Evolutionary conservation across 2,888 invertebrate genomes (phyloP).

Genomic region (Melanostoma mellinum): DNA sequence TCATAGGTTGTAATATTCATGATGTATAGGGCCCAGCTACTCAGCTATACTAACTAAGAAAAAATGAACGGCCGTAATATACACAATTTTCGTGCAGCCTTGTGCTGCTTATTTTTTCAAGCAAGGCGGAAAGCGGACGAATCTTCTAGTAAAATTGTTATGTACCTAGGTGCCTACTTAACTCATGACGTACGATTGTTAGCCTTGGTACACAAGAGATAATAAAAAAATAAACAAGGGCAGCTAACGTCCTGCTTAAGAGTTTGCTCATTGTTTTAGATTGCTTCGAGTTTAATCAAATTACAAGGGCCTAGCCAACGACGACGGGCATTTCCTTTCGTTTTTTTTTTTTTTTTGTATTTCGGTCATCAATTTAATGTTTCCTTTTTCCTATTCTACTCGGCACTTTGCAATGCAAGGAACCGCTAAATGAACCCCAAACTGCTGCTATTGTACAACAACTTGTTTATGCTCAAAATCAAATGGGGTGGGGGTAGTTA

Average conservation of each 20-base stretch:
- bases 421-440: conserved; percentile 40
- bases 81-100: too few relatives aligned
- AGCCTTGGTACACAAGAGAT: background rate
- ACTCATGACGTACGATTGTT: conserved; percentile 2
- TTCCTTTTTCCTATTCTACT: conserved; percentile 11
- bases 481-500: conserved; percentile 1
- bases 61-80: background rate
- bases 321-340: conserved; percentile 30
- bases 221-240: conserved; percentile 25
- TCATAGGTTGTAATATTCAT: background rate
- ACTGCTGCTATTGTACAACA: conserved; percentile 4
- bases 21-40: conserved; percentile 17
- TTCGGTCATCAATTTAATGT: conserved; percentile 63
- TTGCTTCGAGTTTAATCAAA: conserved; percentile 64
- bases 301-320: conserved; percentile 33
- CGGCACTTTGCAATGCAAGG: conserved; percentile 26
- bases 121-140: too few relatives aligned
- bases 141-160: background rate
- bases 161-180: background rate
- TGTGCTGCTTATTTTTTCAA: too few relatives aligned
- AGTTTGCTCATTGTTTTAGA: conserved; percentile 67
- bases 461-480: conserved; percentile 3
- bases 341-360: background rate
- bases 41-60: background rate
- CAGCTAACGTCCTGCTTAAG: conserved; percentile 23